Conservation (phyloP, 2,888 invertebrate genomes). For the Tinea trinotella region DNA sequence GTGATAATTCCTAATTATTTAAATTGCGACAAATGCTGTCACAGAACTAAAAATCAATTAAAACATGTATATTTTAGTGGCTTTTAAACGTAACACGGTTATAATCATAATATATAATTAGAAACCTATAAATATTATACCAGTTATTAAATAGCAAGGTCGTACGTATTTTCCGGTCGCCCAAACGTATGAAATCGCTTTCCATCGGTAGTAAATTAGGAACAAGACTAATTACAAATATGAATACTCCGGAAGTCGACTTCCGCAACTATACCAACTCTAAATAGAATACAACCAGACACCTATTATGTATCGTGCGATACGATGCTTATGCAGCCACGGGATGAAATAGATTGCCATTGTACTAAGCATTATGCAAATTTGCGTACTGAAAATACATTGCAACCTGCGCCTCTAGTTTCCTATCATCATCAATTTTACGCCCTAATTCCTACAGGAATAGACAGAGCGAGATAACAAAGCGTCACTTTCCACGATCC, state of each 20-base stretch:
- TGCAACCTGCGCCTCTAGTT: too few relatives aligned
- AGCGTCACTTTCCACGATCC: too few relatives aligned
- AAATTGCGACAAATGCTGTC: too few relatives aligned
- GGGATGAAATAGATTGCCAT: not conserved
- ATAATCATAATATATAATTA: too few relatives aligned
- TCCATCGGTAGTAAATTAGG: conserved; percentile 11
- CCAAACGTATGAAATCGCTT: conserved; percentile 2
- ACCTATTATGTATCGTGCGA: not conserved
- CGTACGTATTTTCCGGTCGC: conserved; percentile 8
- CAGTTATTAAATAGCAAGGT: not conserved
- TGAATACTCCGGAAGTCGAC: conserved; percentile 4
- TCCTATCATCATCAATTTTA: too few relatives aligned
- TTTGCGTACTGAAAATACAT: not conserved
- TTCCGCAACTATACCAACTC: not conserved
- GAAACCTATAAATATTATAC: not conserved
- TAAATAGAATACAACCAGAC: conserved; percentile 4
- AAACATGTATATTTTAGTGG: too few relatives aligned
- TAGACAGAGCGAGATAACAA: too few relatives aligned
- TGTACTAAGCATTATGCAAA: not conserved
- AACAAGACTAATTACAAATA: conserved; percentile 12
- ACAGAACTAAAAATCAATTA: too few relatives aligned
- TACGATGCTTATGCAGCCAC: not conserved
- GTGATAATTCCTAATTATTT: too few relatives aligned
- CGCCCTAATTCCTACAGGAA: too few relatives aligned
- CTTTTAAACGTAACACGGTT: too few relatives aligned